phyloP scores from a whole-genome alignment of 2,113 vertebrate species.

The Gallinago jamesoni region DNA sequence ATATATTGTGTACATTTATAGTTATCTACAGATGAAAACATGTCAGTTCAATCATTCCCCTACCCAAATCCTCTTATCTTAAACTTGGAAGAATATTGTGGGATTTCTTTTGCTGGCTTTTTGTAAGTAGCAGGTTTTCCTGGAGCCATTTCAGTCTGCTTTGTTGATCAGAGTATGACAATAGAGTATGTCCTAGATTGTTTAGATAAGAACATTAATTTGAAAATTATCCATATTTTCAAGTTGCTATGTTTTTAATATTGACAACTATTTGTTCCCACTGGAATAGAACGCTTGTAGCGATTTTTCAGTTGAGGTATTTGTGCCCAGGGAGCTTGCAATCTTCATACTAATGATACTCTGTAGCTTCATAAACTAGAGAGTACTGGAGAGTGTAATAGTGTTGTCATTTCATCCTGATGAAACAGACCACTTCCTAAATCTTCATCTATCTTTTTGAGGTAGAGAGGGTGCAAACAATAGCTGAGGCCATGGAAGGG shows the following conservation, averaged over 20 bases:
- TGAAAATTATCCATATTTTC: not conserved
- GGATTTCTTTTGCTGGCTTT: constrained; percentile 21
- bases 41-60: constrained; percentile 33
- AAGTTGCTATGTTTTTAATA: constrained; percentile 21
- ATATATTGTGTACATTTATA: constrained; percentile 60
- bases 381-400: not conserved
- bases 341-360: not conserved
- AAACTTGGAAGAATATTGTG: constrained; percentile 24
- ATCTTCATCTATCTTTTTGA: not conserved
- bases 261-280: constrained; percentile 18
- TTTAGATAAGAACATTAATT: not conserved
- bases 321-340: constrained; percentile 25
- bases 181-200: not conserved
- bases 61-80: not conserved
- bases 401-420: not conserved
- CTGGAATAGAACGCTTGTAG: constrained; percentile 15
- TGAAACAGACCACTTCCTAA: constrained; percentile 17
- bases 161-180: constrained; percentile 8
- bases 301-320: not conserved
- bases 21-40: constrained; percentile 34
- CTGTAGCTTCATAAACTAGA: not conserved
- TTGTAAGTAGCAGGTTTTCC: constrained; percentile 40
- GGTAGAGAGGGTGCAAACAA: not conserved
- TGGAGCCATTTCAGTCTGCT: constrained; percentile 34
- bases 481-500: not conserved